Evolutionary conservation across 2,113 vertebrate species (phyloP).

Genomic region (Edolisoma coerulescens): DNA sequence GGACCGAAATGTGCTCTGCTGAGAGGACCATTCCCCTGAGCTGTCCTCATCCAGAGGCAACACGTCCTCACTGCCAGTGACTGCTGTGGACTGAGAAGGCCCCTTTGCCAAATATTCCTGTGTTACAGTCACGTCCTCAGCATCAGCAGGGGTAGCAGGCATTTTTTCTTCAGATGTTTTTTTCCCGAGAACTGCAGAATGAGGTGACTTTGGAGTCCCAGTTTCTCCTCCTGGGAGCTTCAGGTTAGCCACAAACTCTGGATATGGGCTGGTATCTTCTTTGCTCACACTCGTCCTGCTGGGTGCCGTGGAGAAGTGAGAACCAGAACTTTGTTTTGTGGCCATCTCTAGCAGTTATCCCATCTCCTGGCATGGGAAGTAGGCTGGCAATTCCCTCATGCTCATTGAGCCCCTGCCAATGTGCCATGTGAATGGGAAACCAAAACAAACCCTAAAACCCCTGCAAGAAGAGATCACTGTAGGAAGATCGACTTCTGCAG

Average conservation of each 20-base stretch:
- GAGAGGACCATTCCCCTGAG: neutral
- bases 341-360: neutral
- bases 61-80: fast-evolving
- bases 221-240: neutral
- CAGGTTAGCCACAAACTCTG: neutral
- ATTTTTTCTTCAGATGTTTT: neutral
- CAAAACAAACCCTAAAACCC: neutral
- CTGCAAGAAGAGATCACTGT: neutral
- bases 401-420: neutral
- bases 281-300: neutral
- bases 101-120: neutral
- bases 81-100: neutral
- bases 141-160: neutral
- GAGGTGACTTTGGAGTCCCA: neutral
- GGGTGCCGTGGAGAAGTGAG: neutral
- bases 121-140: fast-evolving
- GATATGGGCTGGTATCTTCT: neutral
- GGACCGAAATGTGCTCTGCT: neutral
- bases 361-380: neutral
- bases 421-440: neutral
- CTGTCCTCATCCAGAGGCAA: neutral
- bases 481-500: conserved; percentile 35
- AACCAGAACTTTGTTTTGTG: neutral
- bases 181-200: neutral
- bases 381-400: neutral